These are phyloP conservation scores for Odocoileus hemionus DNA, from an alignment of 2,113 vertebrate genomes.

Conservation along the genomic window DNA sequence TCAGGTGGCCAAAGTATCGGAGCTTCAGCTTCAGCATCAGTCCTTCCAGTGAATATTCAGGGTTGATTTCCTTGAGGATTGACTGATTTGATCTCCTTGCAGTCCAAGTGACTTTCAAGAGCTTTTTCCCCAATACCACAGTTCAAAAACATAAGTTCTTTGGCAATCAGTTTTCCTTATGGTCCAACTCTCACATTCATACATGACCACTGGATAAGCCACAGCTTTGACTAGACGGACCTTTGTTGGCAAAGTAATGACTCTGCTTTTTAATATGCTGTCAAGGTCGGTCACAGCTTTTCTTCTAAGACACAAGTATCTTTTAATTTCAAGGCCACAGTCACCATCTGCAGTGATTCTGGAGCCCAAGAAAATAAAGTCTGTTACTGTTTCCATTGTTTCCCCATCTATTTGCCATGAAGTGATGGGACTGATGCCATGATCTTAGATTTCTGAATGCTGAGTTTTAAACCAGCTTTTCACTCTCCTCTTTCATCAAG, in stretches of 20 bases:
- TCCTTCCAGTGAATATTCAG: background rate
- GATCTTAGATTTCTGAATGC: no score
- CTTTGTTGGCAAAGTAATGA: background rate
- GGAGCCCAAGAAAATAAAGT: no score
- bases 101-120: background rate
- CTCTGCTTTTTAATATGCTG: no score
- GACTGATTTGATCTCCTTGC: background rate
- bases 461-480: no score
- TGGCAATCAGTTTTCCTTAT: background rate
- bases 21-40: background rate
- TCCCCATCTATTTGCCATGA: no score
- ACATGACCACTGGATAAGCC: background rate
- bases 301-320: no score
- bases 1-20: background rate
- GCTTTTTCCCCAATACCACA: background rate
- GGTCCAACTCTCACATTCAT: background rate
- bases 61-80: background rate
- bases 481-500: no score
- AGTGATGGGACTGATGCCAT: no score
- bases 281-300: no score
- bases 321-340: no score
- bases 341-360: no score
- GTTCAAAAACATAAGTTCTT: background rate
- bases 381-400: no score
- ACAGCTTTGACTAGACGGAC: background rate